phyloP scores from a whole-genome alignment of 2,888 invertebrate species.

The Drosophila helvetica region DNA sequence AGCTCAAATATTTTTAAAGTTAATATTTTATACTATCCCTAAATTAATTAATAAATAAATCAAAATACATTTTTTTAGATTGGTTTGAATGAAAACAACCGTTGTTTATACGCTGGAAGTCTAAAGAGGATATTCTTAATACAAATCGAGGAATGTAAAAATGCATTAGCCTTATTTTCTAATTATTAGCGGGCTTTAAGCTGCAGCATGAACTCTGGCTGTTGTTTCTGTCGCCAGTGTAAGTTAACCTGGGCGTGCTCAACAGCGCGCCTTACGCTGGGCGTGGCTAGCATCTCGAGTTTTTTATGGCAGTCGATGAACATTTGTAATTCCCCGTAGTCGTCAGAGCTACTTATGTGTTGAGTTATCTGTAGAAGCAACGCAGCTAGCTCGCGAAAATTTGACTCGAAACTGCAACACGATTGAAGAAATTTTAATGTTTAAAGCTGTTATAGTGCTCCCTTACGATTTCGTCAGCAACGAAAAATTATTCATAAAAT shows the following conservation, averaged over 20 bases:
- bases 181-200: neutral
- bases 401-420: neutral
- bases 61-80: no score
- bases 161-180: neutral
- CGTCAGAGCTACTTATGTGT: neutral
- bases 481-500: slow-evolving; percentile 86
- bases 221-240: neutral
- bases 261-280: neutral
- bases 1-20: no score
- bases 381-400: neutral
- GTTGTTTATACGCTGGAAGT: no score
- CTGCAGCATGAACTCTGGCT: neutral
- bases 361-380: neutral
- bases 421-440: neutral
- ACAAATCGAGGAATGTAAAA: no score
- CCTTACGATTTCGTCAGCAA: neutral
- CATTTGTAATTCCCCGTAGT: neutral
- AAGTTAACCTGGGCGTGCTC: neutral
- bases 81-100: no score
- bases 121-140: no score
- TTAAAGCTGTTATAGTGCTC: neutral
- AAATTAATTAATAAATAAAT: no score
- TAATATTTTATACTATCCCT: no score
- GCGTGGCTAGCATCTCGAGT: neutral
- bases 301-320: neutral